A percentile compares a stretch with the other conserved stretches of the same genome.
Evolutionary conservation across 2,888 invertebrate species (phyloP).

Genomic region (Spialia ferax): DNA sequence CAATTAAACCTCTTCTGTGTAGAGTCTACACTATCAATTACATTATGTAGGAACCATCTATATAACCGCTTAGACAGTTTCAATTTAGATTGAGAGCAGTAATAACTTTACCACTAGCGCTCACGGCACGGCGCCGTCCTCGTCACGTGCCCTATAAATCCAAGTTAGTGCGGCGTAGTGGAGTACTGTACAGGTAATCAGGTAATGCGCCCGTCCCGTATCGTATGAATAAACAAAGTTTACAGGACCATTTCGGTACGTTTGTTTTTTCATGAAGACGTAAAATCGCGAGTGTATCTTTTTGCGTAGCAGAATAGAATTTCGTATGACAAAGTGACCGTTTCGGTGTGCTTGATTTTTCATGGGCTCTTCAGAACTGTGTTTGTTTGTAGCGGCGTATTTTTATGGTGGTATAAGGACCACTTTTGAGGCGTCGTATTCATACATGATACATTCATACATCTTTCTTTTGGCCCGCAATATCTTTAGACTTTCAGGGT

Average conservation of each 20-base stretch:
- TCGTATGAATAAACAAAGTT: conserved; percentile 67
- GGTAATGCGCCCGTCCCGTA: conserved; percentile 69
- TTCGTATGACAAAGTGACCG: conserved; percentile 38
- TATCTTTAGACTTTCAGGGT: too few species aligned
- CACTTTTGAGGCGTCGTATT: not conserved
- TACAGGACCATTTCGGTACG: conserved; percentile 43
- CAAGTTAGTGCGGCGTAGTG: conserved; percentile 26
- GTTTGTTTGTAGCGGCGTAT: conserved; percentile 6
- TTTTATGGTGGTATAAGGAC: conserved; percentile 18
- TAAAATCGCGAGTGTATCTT: conserved; percentile 33
- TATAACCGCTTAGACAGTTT: not conserved
- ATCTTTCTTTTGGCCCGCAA: not conserved
- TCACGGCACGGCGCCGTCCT: conserved; percentile 8
- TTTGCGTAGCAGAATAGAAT: conserved; percentile 25
- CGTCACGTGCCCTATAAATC: conserved; percentile 31
- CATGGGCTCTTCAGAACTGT: conserved; percentile 5
- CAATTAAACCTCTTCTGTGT: too few species aligned
- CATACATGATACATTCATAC: too few species aligned
- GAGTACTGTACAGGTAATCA: conserved; percentile 59
- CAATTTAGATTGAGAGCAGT: conserved; percentile 2
- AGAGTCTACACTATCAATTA: too few species aligned
- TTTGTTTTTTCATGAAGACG: conserved; percentile 35
- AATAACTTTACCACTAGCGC: not conserved
- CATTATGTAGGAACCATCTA: too few species aligned
- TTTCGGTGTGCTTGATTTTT: conserved; percentile 29